These are phyloP conservation scores for Notospermus geniculatus DNA, from an alignment of 1,140 invertebrate genomes.

Conservation along the genomic window DNA sequence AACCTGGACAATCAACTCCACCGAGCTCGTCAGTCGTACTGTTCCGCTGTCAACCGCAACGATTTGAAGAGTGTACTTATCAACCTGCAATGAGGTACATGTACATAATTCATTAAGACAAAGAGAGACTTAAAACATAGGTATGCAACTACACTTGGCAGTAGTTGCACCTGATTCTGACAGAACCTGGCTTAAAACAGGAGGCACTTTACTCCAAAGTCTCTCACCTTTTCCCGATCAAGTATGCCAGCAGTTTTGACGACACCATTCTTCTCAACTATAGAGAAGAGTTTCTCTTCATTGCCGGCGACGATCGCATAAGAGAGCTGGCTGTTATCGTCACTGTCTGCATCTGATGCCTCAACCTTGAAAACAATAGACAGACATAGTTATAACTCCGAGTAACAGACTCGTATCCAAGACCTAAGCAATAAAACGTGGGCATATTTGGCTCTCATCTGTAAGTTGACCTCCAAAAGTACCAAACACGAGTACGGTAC, in stretches of 20 bases:
- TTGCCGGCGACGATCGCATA: slow-evolving; percentile 72
- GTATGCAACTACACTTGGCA: too few relatives aligned
- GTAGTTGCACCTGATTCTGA: too few relatives aligned
- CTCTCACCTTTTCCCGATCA: slow-evolving; percentile 22
- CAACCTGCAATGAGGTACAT: slow-evolving; percentile 12
- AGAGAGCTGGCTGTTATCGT: slow-evolving; percentile 79
- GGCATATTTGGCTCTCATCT: too few relatives aligned
- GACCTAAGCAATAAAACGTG: too few relatives aligned
- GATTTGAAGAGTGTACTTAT: slow-evolving; percentile 26
- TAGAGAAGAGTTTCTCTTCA: slow-evolving; percentile 77
- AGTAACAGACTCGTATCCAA: slow-evolving; percentile 67
- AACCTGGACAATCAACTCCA: slow-evolving; percentile 61
- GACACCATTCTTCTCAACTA: slow-evolving; percentile 79
- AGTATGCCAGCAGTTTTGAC: slow-evolving; percentile 69
- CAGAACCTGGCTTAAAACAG: too few relatives aligned
- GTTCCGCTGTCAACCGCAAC: slow-evolving; percentile 22
- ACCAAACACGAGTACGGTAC: neutral
- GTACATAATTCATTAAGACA: too few relatives aligned
- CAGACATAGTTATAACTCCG: slow-evolving; percentile 79
- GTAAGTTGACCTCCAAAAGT: too few relatives aligned
- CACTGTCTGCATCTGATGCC: slow-evolving; percentile 79
- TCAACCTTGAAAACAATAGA: slow-evolving; percentile 61
- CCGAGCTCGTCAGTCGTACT: slow-evolving; percentile 61
- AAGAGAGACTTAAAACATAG: too few relatives aligned
- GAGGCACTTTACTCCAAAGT: neutral